Evolutionary conservation across 2,113 vertebrate species (phyloP).

Genomic region (Rattus norvegicus): GRCr8 NC_086022.1:118219501-118220000

Average conservation of each 20-base stretch:
- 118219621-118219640: background rate
- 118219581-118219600: background rate
- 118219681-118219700: slow-evolving; percentile 8
- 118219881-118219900: background rate
- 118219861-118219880: background rate
- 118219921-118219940: slow-evolving; percentile 8
- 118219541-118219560: slow-evolving; percentile 4
- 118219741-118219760: slow-evolving; percentile 2
- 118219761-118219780: slow-evolving; percentile 50
- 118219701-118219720: slow-evolving; percentile 31
- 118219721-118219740: background rate
- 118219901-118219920: slow-evolving; percentile 23
- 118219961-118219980: slow-evolving; percentile 57
- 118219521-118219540: background rate
- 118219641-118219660: background rate
- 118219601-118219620: no score
- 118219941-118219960: slow-evolving; percentile 1
- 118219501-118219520: slow-evolving; percentile 50
- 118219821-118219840: slow-evolving; percentile 41
- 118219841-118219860: background rate
- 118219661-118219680: background rate
- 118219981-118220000: slow-evolving; percentile 18
- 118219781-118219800: slow-evolving; percentile 1
- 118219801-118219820: slow-evolving; percentile 20
- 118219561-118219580: background rate